Conservation (phyloP, 2,113 vertebrate species). For the Oryctolagus cuniculus region DNA sequence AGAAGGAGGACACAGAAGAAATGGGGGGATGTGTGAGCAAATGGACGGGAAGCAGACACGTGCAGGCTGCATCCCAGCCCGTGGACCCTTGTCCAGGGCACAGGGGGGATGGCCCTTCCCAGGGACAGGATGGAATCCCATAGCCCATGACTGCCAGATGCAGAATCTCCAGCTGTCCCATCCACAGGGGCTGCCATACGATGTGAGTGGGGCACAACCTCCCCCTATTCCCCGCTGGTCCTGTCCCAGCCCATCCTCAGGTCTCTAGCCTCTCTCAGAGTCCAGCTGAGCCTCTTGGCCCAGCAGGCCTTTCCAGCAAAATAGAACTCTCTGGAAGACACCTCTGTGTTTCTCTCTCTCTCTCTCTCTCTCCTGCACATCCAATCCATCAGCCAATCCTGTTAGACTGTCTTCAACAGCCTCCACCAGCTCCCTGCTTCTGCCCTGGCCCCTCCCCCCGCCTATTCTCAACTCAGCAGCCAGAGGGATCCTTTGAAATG, state of each 20-base stretch:
- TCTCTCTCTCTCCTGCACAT: background rate
- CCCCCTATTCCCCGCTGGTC: background rate
- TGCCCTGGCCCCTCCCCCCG: conserved; percentile 8
- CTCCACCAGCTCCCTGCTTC: background rate
- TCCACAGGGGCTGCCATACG: background rate
- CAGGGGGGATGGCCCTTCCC: background rate
- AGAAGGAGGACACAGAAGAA: background rate
- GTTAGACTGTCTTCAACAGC: background rate
- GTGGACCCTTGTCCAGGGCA: background rate
- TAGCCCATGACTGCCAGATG: background rate
- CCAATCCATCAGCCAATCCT: conserved; percentile 41
- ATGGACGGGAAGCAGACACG: fast-evolving
- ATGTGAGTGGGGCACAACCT: background rate
- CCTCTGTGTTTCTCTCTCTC: background rate
- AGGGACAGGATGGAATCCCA: background rate
- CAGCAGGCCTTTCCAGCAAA: background rate
- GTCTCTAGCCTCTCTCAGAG: background rate
- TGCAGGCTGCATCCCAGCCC: fast-evolving
- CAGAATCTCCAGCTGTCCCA: background rate
- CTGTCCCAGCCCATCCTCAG: background rate
- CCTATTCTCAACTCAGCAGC: background rate
- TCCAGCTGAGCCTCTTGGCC: background rate
- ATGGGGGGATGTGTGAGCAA: too few relatives aligned
- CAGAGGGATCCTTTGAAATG: conserved; percentile 53
- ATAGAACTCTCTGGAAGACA: background rate